These are phyloP conservation scores for Balaeniceps rex DNA, from an alignment of 2,113 vertebrate genomes.

Conservation along the genomic window DNA sequence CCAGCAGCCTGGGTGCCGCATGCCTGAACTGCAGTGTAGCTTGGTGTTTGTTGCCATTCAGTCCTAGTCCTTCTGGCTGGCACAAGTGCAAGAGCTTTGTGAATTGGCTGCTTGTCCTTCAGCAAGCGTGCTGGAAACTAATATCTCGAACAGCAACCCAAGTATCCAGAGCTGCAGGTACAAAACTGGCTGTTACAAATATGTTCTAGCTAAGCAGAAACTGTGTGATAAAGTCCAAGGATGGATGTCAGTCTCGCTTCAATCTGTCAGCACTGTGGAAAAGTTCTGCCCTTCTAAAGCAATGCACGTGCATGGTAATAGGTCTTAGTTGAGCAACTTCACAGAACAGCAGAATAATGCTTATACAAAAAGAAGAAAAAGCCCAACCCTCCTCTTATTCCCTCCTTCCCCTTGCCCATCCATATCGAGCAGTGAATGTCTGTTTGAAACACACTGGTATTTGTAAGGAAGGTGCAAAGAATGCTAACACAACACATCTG, in stretches of 20 bases:
- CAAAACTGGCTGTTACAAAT: neutral
- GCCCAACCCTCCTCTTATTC: neutral
- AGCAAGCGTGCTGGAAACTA: neutral
- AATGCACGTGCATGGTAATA: rapidly evolving
- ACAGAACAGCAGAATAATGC: neutral
- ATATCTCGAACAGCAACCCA: rapidly evolving
- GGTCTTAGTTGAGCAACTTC: neutral
- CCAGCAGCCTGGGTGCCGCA: neutral
- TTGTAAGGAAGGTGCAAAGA: neutral
- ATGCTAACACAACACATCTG: no score
- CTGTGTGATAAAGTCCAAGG: neutral
- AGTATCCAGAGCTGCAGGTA: neutral
- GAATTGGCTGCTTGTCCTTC: neutral
- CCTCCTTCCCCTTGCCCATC: neutral
- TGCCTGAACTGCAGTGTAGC: neutral
- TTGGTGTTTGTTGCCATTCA: neutral
- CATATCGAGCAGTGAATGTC: neutral
- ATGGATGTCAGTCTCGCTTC: neutral
- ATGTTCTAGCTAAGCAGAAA: neutral
- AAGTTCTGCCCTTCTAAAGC: neutral
- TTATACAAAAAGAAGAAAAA: neutral
- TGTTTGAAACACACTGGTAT: neutral
- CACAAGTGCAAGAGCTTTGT: neutral
- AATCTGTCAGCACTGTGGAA: neutral
- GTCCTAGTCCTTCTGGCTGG: neutral